phyloP scores from a whole-genome alignment of 2,888 invertebrate genomes.

The Dyspetes luteomarginatus region DNA sequence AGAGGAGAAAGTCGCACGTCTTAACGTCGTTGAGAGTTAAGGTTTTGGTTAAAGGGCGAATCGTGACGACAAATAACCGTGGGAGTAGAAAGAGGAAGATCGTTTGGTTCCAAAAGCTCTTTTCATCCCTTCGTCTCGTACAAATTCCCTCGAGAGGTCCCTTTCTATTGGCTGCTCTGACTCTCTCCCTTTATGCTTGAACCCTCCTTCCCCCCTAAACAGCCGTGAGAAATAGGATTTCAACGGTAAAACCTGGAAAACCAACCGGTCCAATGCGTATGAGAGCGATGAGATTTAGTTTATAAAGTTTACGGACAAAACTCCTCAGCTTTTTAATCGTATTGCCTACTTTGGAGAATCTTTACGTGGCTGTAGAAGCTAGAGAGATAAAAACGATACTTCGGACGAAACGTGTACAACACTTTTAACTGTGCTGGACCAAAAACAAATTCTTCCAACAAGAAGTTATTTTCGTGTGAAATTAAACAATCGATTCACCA shows the following conservation, averaged over 20 bases:
- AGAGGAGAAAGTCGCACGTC: neutral
- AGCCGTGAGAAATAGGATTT: constrained; percentile 54
- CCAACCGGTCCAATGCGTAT: constrained; percentile 51
- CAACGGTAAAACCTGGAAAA: constrained; percentile 64
- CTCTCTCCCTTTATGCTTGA: neutral
- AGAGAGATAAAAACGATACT: constrained; percentile 73
- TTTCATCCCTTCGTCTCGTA: constrained; percentile 6
- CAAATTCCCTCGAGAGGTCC: constrained; percentile 48
- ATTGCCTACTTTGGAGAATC: constrained; percentile 73
- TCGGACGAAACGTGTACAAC: constrained; percentile 21
- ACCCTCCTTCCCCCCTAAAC: constrained; percentile 40
- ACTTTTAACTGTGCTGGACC: neutral
- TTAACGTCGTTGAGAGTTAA: constrained; percentile 59
- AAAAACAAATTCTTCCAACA: neutral
- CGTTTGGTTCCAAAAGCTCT: constrained; percentile 41
- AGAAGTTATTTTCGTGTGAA: neutral
- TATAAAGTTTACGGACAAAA: constrained; percentile 71
- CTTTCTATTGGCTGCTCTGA: constrained; percentile 17
- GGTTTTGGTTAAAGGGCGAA: constrained; percentile 55
- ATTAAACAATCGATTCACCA: neutral
- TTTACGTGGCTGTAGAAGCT: constrained; percentile 67
- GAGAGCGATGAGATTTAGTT: constrained; percentile 75
- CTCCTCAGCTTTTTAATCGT: constrained; percentile 72
- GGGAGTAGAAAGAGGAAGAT: constrained; percentile 18
- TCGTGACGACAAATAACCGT: constrained; percentile 16